A percentile compares a stretch with the other conserved stretches of the same genome.
Evolutionary conservation across 1,140 invertebrate genomes (phyloP).

Genomic region (Tetramorium simillimum): DNA sequence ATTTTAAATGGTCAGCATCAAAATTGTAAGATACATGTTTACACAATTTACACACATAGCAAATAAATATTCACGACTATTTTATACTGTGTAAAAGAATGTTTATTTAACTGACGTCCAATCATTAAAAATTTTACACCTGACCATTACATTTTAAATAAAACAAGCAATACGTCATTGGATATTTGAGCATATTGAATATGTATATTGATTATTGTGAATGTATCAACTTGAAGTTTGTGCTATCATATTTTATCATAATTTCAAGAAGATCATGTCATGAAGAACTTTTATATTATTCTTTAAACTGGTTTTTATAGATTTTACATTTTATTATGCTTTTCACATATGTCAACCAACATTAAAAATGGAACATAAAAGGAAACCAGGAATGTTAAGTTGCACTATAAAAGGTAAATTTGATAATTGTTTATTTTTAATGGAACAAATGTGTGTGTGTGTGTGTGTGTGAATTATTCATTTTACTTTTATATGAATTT

Average conservation of each 20-base stretch:
- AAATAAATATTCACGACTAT: no score
- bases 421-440: slow-evolving; percentile 26
- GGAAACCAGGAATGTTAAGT: slow-evolving; percentile 58
- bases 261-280: background rate
- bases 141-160: no score
- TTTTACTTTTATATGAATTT: slow-evolving; percentile 14
- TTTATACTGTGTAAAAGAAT: no score
- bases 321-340: slow-evolving; percentile 25
- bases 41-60: no score
- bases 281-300: slow-evolving; percentile 34
- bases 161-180: no score
- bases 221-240: slow-evolving; percentile 29
- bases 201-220: background rate
- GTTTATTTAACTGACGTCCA: no score
- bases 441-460: background rate
- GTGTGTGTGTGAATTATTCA: background rate
- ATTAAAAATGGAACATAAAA: slow-evolving; percentile 61
- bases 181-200: no score
- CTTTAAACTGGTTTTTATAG: slow-evolving; percentile 26
- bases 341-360: background rate
- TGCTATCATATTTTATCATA: slow-evolving; percentile 32
- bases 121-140: no score
- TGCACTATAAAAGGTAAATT: slow-evolving; percentile 71
- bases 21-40: no score
- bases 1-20: no score